These are phyloP conservation scores for Protonemura montana DNA, from an alignment of 2,888 invertebrate species.

Conservation along the genomic window DNA sequence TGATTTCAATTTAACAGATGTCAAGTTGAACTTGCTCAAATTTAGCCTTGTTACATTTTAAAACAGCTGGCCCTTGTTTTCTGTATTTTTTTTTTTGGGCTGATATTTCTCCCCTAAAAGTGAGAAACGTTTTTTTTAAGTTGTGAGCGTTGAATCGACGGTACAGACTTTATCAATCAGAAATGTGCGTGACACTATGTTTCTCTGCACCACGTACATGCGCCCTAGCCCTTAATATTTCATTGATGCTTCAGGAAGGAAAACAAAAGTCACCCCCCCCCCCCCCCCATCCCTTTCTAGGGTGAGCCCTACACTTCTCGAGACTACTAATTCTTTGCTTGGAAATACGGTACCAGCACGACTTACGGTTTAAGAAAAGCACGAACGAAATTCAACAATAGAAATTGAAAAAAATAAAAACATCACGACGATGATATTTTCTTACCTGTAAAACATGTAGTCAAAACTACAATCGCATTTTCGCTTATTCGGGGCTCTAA, in stretches of 20 bases:
- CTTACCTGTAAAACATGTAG: slow-evolving; percentile 40
- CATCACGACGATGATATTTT: neutral
- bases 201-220: neutral
- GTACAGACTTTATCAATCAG: neutral
- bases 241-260: neutral
- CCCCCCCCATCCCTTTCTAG: neutral
- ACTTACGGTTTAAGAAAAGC: neutral
- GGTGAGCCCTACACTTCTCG: neutral
- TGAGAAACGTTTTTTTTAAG: neutral
- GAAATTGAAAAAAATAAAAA: neutral
- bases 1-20: neutral
- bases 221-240: slow-evolving; percentile 9
- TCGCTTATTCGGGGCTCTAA: slow-evolving; percentile 2
- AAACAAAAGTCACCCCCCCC: neutral
- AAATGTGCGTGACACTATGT: neutral
- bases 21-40: neutral
- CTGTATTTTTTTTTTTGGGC: no score
- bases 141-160: neutral
- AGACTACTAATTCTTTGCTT: no score
- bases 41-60: neutral
- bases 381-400: neutral
- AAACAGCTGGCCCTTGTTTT: neutral
- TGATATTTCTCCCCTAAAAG: no score
- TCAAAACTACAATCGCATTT: slow-evolving; percentile 37
- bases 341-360: neutral